Percentiles rank a stretch among this genome's conserved stretches.
These are phyloP conservation scores for Centropyge bicolor DNA, from an alignment of 2,797 vertebrate species.

Conservation along the genomic window DNA sequence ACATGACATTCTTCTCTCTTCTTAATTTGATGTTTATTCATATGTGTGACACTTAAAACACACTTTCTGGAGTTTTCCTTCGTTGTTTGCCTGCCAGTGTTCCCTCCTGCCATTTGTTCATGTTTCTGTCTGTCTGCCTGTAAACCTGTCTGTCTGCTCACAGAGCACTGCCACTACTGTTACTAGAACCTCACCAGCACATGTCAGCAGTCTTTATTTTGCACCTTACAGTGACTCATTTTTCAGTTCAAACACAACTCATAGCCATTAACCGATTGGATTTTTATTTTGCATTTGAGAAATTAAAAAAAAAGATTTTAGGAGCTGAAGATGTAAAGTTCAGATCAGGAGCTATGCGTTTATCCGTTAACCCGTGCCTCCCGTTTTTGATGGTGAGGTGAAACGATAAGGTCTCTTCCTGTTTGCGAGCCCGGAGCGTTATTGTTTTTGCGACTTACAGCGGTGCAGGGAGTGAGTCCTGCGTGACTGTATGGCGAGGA, in stretches of 20 bases:
- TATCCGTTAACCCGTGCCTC: constrained; percentile 12
- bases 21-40: neutral
- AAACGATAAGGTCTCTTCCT: constrained; percentile 30
- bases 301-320: neutral
- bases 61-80: constrained; percentile 7
- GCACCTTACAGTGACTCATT: neutral
- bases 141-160: constrained; percentile 25
- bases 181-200: constrained; percentile 19
- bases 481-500: constrained; percentile 44
- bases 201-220: constrained; percentile 8
- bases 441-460: constrained; percentile 44
- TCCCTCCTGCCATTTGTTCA: constrained; percentile 20
- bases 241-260: constrained; percentile 18
- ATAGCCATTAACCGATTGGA: constrained; percentile 17
- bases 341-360: neutral
- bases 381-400: constrained; percentile 33
- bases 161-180: constrained; percentile 40
- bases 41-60: constrained; percentile 13
- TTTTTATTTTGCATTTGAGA: constrained; percentile 27
- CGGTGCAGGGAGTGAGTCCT: constrained; percentile 37
- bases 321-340: constrained; percentile 10
- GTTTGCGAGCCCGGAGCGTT: constrained; percentile 31
- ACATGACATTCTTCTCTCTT: neutral
- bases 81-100: constrained; percentile 31
- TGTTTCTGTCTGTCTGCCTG: constrained; percentile 36